A percentile compares a stretch with the other conserved stretches of the same genome.
These are phyloP conservation scores for Tenebrosternarchus preto DNA, from an alignment of 2,113 vertebrate genomes.

Conservation along the genomic window DNA sequence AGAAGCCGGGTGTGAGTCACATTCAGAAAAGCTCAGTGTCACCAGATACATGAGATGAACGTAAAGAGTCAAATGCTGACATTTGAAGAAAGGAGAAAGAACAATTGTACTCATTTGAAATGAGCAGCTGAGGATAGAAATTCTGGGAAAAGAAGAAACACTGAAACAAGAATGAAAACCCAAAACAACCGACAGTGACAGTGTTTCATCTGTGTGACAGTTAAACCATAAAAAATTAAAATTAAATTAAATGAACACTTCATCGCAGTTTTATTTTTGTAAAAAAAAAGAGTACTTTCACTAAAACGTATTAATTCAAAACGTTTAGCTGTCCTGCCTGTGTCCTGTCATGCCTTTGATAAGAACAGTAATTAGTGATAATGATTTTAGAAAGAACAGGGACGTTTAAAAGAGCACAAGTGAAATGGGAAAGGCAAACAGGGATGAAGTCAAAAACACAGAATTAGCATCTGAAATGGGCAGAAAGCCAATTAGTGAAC, in stretches of 20 bases:
- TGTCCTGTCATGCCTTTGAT: conserved; percentile 15
- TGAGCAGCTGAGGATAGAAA: background rate
- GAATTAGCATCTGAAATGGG: background rate
- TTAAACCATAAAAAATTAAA: background rate
- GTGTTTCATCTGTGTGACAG: background rate
- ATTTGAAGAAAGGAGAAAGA: background rate
- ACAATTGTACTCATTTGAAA: background rate
- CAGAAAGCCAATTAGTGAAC: background rate
- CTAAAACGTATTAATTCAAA: conserved; percentile 1
- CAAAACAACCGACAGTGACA: background rate
- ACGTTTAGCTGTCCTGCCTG: background rate
- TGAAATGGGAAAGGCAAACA: conserved; percentile 22
- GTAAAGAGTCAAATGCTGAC: background rate
- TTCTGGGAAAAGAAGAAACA: background rate
- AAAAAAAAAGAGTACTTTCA: background rate
- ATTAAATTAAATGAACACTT: background rate
- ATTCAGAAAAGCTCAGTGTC: conserved; percentile 14
- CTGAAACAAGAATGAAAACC: background rate
- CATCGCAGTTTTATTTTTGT: background rate
- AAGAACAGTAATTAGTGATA: conserved; percentile 24
- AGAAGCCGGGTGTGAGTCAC: background rate
- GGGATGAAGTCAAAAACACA: background rate
- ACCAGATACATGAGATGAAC: background rate
- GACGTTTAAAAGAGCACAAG: conserved; percentile 19
- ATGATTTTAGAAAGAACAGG: conserved; percentile 37